Evolutionary conservation across 2,797 vertebrate genomes (phyloP), one percentile per base, ranked within the genome.

Genomic region (Lithobates sylvaticus): DNA sequence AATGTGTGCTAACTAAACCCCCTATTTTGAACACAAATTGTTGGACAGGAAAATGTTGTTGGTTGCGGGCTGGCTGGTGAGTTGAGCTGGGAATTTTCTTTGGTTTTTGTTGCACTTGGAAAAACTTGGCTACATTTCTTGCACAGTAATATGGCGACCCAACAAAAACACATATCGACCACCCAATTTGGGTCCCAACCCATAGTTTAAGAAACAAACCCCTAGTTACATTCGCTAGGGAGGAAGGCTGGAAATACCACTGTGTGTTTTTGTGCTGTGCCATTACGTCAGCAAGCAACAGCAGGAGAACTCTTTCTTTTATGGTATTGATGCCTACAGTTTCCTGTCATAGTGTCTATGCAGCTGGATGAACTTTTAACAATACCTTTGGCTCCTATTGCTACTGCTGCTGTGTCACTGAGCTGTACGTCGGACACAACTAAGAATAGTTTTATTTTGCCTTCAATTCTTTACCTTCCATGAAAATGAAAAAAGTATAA

Each of bases 331-430:
- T 67, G 21, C 76, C 76, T 73, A 23, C 26, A 65, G 54, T 9
- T 71, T 39, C 26, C 50, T 84, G 64, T 76, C 29, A 76, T 42
- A 61, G 15, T 70, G 65, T 81, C n/a, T 50, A 61, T 78, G 67
- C 34, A 84, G 65, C 15, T n/a, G 39, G 54, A 44, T 64, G 34
- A 76, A 71, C 68, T 26, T 65, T 69, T 74, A 54, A 58, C 69
- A 58, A 72, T 73, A 36, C 32, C 12, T 27, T 29, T 27, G 29
- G 13, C 39, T 77, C 26, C 32, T 78, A 34, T 36, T 64, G 21
- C 34, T 42, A 74, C 61, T 74, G 27, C 70, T 18, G 64, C 39
- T 85, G 36, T 85, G 54, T 73, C 26, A 78, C 39, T 84, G 67
- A 42, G 27, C 50, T 23, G 29, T 36, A 74, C 27, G 58, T 77